These are phyloP conservation scores for Taenioides sp. DNA, from an alignment of 2,797 vertebrate genomes.

Conservation along the genomic window DNA sequence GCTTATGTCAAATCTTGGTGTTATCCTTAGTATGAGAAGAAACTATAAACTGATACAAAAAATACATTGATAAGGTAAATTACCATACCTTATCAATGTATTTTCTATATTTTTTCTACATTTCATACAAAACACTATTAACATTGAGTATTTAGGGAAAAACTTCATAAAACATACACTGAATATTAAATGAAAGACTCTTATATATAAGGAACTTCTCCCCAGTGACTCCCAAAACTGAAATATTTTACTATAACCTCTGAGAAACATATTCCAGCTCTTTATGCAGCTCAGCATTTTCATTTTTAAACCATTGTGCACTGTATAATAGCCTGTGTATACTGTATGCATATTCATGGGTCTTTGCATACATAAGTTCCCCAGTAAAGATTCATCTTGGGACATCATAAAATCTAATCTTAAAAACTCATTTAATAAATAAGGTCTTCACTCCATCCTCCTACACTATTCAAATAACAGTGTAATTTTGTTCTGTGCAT, in stretches of 20 bases:
- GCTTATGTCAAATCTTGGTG: too few species aligned
- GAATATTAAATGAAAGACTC: too few species aligned
- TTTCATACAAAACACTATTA: too few species aligned
- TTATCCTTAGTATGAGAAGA: too few species aligned
- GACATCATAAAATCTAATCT: constrained; percentile 1
- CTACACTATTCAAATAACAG: neutral
- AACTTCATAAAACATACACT: too few species aligned
- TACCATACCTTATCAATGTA: too few species aligned
- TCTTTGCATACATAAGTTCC: neutral
- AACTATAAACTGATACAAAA: too few species aligned
- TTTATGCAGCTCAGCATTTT: neutral
- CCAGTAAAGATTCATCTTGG: neutral
- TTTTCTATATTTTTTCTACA: too few species aligned
- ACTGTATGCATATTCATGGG: neutral
- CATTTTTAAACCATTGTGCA: neutral
- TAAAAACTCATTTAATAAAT: neutral
- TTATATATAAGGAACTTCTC: neutral
- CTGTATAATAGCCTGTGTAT: neutral
- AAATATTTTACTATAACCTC: neutral
- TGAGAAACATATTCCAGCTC: neutral
- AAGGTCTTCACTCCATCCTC: neutral
- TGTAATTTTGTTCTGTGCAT: too few species aligned
- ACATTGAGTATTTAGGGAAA: too few species aligned
- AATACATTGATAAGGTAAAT: too few species aligned
- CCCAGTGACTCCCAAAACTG: neutral